Evolutionary conservation across 2,797 vertebrate species (phyloP).

Genomic region (Falco novaeseelandiae): DNA sequence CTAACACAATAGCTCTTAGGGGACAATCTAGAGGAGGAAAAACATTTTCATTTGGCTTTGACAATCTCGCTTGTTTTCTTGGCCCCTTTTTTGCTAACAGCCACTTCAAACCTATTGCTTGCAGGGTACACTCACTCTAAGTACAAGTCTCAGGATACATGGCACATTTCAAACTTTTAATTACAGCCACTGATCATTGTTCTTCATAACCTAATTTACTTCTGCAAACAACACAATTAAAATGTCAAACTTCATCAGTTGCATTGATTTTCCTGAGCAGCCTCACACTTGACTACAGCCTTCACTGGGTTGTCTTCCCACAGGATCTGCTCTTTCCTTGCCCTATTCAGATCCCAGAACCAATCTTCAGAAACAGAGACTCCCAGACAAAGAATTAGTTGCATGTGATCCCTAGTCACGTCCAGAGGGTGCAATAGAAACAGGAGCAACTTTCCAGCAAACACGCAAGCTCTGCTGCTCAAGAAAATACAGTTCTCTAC

Average conservation of each 20-base stretch:
- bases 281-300: neutral
- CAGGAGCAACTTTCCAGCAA: neutral
- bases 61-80: neutral
- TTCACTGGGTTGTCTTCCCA: neutral
- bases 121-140: neutral
- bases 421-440: neutral
- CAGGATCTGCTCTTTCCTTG: neutral
- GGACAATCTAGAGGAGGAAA: neutral
- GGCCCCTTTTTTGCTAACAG: neutral
- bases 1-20: conserved; percentile 15
- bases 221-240: conserved; percentile 32
- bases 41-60: conserved; percentile 31
- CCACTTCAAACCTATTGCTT: neutral
- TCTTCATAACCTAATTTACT: neutral
- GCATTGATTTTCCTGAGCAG: neutral
- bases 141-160: neutral
- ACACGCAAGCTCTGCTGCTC: neutral
- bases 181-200: neutral
- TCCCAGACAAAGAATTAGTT: neutral
- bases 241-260: neutral
- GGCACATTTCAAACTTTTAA: conserved; percentile 10
- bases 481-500: neutral
- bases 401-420: neutral
- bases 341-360: neutral
- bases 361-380: neutral